Evolutionary conservation across 2,113 vertebrate genomes (phyloP), one percentile per base, ranked within the genome.

Genomic region (Vidua macroura): DNA sequence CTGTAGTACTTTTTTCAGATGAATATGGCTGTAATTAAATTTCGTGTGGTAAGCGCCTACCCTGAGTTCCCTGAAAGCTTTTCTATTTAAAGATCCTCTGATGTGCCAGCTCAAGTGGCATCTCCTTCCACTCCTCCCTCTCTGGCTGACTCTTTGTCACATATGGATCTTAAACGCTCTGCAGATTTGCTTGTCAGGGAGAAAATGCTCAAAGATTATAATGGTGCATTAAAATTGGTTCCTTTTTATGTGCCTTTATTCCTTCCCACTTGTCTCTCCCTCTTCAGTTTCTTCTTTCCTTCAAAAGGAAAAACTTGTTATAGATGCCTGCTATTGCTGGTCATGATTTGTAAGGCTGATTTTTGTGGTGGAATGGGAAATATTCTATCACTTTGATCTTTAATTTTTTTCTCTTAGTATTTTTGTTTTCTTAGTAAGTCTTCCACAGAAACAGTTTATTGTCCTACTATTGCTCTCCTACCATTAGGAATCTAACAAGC

Each of bases 61-160:
- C 75, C 74, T 2, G n/a, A 89, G 78, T 77, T 94, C 92, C 59
- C 78, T 92, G 85, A 82, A 93, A 78, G 52, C 39, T 92, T 60
- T 97, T 95, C 97, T 97, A 88, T 97, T 95, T 93, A 92, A 97
- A 96, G 95, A 91, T 77, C 64, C 60, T 76, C 77, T 76, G 88
- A 91, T 60, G 10, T 94, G 94, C 88, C 93, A 85, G 91, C 96
- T 94, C 69, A 94, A 96, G 93, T 94, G 96, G 96, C 95, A 96
- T 94, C 86, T 95, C 92, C 72, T 67, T 94, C 94, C 84, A 91
- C 93, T 88, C 90, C 92, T 82, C 78, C 75, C 59, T 83, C 56
- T 82, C 81, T 76, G 91, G 90, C 81, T 85, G 46, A 58, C 92
- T 91, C 66, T 86, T 89, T 60, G 93, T 86, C 93, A 86, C 95